Evolutionary conservation across 2,113 vertebrate species (phyloP).

Genomic region (Hippocampus mohnikei): DNA sequence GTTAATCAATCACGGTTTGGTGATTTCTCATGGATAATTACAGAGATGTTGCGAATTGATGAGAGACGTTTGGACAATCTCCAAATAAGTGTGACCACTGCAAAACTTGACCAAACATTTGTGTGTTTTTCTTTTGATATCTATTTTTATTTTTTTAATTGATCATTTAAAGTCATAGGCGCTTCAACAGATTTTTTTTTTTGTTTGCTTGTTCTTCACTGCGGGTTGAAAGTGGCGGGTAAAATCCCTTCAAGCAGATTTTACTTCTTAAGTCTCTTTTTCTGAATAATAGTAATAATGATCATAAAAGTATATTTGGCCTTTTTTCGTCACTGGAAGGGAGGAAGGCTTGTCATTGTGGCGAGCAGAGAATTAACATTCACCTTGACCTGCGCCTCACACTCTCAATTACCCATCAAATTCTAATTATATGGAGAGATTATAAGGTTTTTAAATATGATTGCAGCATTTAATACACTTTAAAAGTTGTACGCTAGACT

Average conservation of each 20-base stretch:
- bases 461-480: slow-evolving; percentile 82
- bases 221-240: neutral
- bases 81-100: too few relatives aligned
- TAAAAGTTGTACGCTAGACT: slow-evolving; percentile 75
- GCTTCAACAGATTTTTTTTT: neutral
- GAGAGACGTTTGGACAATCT: too few relatives aligned
- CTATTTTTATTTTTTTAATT: too few relatives aligned
- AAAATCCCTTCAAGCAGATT: slow-evolving; percentile 30
- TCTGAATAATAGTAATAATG: slow-evolving; percentile 39
- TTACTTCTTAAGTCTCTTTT: slow-evolving; percentile 20
- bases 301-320: slow-evolving; percentile 34
- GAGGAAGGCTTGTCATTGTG: slow-evolving; percentile 60
- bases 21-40: too few relatives aligned
- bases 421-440: slow-evolving; percentile 81
- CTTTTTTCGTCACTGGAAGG: slow-evolving; percentile 60
- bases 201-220: neutral
- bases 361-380: slow-evolving; percentile 71
- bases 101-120: too few relatives aligned
- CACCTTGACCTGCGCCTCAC: slow-evolving; percentile 76
- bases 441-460: slow-evolving; percentile 78
- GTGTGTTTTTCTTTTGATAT: too few relatives aligned
- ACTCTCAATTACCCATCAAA: slow-evolving; percentile 74
- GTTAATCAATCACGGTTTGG: too few relatives aligned
- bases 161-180: too few relatives aligned
- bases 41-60: too few relatives aligned